Evolutionary conservation across 2,797 vertebrate genomes (phyloP), one percentile per base, ranked within the genome.

Genomic region (Australoheros facetus): DNA sequence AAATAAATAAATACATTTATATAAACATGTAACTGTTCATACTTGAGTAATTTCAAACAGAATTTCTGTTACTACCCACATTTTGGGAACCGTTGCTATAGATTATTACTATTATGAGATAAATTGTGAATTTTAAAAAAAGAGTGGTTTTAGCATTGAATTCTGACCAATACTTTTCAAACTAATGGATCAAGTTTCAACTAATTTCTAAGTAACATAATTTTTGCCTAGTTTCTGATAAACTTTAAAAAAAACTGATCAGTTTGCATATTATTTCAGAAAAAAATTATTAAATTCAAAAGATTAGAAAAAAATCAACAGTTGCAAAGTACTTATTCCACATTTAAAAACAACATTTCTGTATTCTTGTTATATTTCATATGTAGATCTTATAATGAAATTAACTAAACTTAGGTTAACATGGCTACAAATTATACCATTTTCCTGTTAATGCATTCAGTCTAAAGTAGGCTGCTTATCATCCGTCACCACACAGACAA

Each of bases 391-490:
- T 51, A 69, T 30, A 51, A 48, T 48, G 7, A 66, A 75, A 56
- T 21, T 0, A 45, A 34, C 3, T 3, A 32, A 51, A 13, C 51
- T 51, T 13, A 0, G 11, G 45, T 56, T 59, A 30, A 28, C 16
- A 10, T n/a, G 34, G 45, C 54, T 69, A 79, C n/a, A 19, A 51
- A 73, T 45, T 9, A 64, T 17, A 75, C 53, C 23, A 51, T 30
- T 74, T 71, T 16, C 21, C 39, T 55, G 56, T 74, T 83, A 86
- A 91, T 84, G 34, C 80, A 89, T 88, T 90, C 84, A 66, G 48
- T 83, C 64, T 51, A 62, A 90, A 88, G 71, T 75, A 75, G 62
- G 66, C 64, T 21, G 66, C 71, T 91, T 87, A 85, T 84, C 66
- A 78, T 77, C 73, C 51, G 73, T 88, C 58, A 85, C 70, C 79